These are phyloP conservation scores for human DNA, from an alignment of 2,113 vertebrate species.

Conservation along the genomic window GRCh38 chr5:42469501-42470000, in stretches of 20 bases:
- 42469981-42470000: neutral
- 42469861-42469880: slow-evolving; percentile 20
- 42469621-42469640: neutral
- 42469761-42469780: neutral
- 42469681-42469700: neutral
- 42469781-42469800: neutral
- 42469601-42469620: neutral
- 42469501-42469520: neutral
- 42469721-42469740: neutral
- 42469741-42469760: neutral
- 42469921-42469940: neutral
- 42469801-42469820: neutral
- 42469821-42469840: slow-evolving; percentile 1
- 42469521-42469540: neutral
- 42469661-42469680: neutral
- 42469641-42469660: neutral
- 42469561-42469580: neutral
- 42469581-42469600: neutral
- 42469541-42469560: neutral
- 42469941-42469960: neutral
- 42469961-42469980: neutral
- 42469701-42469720: accelerated
- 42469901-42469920: slow-evolving; percentile 18
- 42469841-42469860: neutral
- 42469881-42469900: neutral